These are phyloP conservation scores for Prenolepis imparis DNA, from an alignment of 2,888 invertebrate species.

Conservation along the genomic window DNA sequence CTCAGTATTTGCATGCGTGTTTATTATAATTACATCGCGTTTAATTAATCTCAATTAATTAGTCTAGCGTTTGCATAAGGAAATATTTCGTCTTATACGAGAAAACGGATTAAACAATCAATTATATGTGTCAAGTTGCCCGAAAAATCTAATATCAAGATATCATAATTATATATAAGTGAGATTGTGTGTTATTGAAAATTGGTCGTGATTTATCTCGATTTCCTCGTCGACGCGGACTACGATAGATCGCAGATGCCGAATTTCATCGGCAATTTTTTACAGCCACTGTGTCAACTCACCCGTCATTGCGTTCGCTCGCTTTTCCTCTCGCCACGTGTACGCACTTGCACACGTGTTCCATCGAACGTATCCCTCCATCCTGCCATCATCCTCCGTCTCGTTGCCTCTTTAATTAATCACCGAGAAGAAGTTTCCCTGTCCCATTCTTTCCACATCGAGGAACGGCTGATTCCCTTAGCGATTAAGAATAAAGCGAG, in stretches of 20 bases:
- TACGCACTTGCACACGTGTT: not conserved
- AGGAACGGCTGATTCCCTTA: conserved; percentile 8
- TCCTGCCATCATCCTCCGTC: conserved; percentile 3
- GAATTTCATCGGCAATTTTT: conserved; percentile 14
- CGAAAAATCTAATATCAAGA: not conserved
- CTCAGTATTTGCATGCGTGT: not conserved
- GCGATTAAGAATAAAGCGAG: conserved; percentile 43
- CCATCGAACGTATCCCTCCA: conserved; percentile 6
- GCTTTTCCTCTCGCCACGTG: not conserved
- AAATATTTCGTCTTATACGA: not conserved
- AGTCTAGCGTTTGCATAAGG: not conserved
- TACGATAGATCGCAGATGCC: conserved; percentile 16
- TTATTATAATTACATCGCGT: too few species aligned
- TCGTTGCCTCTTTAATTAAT: conserved; percentile 52
- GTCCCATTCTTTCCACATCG: not conserved
- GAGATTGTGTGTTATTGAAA: conserved; percentile 24
- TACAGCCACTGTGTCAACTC: conserved; percentile 45
- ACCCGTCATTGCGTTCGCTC: conserved; percentile 38
- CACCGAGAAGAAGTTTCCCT: not conserved
- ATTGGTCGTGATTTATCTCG: not conserved
- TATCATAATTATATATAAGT: conserved; percentile 37
- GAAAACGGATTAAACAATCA: not conserved
- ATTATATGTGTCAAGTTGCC: not conserved
- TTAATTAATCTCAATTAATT: conserved; percentile 7
- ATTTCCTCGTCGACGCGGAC: conserved; percentile 35